A percentile compares a stretch with the other conserved stretches of the same genome.
These are phyloP conservation scores for Nothocercus nigrocapillus DNA, from an alignment of 2,113 vertebrate genomes.

Conservation along the genomic window DNA sequence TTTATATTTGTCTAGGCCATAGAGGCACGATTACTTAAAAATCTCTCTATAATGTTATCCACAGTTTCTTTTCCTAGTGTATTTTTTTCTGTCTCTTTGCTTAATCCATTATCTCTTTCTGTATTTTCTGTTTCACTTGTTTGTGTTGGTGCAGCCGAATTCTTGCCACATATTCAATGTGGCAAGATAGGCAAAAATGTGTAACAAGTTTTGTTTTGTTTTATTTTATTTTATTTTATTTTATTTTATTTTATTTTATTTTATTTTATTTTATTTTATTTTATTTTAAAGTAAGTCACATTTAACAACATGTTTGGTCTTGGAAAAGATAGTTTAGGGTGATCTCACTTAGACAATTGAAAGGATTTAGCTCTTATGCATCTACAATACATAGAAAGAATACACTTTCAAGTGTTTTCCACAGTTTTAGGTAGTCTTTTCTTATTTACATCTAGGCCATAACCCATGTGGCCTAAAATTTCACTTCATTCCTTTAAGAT, in stretches of 20 bases:
- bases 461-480: neutral
- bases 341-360: neutral
- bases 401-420: neutral
- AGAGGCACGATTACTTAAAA: neutral
- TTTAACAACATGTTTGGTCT: neutral
- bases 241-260: too few species aligned
- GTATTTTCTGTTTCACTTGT: neutral
- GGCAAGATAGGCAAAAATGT: neutral
- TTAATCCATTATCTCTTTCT: neutral
- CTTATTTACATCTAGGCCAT: neutral
- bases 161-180: neutral
- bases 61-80: neutral
- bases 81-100: neutral
- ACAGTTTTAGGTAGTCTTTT: neutral
- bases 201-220: neutral
- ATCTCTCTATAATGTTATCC: neutral
- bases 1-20: neutral
- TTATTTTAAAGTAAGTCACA: neutral
- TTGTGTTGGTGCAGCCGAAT: neutral
- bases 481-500: neutral
- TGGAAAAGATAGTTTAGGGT: neutral
- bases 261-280: too few species aligned
- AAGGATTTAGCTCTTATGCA: neutral
- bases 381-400: too few species aligned
- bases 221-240: too few species aligned